Conservation (phyloP, 2,888 invertebrate species). For the Drosophila neotestacea region DNA sequence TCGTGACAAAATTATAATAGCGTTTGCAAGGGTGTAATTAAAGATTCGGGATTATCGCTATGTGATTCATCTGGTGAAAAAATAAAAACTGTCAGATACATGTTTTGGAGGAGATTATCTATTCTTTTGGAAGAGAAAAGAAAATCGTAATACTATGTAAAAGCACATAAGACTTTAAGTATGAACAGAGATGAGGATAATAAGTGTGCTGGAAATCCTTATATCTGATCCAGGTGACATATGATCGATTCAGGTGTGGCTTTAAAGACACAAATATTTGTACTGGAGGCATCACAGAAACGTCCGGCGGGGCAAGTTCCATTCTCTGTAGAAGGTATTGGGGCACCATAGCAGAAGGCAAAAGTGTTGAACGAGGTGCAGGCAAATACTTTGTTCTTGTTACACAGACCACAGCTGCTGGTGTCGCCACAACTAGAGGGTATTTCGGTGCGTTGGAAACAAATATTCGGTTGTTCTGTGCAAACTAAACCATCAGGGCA, state of each 20-base stretch:
- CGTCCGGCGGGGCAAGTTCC: conserved; percentile 76
- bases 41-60: no score
- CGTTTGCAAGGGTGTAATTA: no score
- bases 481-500: conserved; percentile 81
- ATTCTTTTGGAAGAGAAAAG: no score
- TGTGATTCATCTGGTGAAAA: no score
- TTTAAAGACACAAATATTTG: conserved; percentile 69
- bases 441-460: conserved; percentile 77
- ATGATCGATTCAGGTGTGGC: conserved; percentile 56
- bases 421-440: conserved; percentile 82
- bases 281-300: conserved; percentile 75
- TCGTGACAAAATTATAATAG: no score
- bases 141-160: no score
- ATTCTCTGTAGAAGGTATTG: conserved; percentile 57
- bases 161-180: no score
- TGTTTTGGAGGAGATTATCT: no score
- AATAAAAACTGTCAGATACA: no score
- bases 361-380: conserved; percentile 80
- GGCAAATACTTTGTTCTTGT: conserved; percentile 75
- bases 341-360: conserved; percentile 81
- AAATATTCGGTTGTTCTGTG: conserved; percentile 75
- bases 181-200: no score
- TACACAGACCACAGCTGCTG: conserved; percentile 78
- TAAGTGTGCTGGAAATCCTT: not conserved
- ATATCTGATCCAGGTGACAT: conserved; percentile 41